Conservation (phyloP, 2,113 vertebrate genomes). For the Varanus komodoensis region DNA sequence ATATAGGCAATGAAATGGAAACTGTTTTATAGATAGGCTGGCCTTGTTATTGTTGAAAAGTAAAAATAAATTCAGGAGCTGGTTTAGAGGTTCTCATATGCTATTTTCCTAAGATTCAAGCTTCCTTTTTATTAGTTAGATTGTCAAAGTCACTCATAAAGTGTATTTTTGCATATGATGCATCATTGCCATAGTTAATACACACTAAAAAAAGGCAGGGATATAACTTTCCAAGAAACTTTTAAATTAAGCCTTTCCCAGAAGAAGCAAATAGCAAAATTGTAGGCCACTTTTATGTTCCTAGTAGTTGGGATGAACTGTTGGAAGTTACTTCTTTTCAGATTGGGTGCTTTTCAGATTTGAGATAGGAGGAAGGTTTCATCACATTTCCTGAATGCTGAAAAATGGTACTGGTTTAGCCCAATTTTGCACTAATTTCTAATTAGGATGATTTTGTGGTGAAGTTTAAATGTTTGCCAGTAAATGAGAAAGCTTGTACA, state of each 20-base stretch:
- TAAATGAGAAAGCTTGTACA: slow-evolving; percentile 17
- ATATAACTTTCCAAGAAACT: neutral
- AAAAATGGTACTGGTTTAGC: neutral
- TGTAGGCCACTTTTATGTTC: neutral
- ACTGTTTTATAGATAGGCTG: neutral
- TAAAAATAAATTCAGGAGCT: neutral
- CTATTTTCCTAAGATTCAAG: neutral
- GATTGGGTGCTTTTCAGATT: neutral
- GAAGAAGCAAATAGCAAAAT: neutral
- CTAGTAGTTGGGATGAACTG: neutral
- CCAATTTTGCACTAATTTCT: neutral
- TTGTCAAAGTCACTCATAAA: neutral
- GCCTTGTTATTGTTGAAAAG: neutral
- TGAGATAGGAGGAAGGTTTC: neutral
- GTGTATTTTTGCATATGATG: neutral
- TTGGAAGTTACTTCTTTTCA: neutral
- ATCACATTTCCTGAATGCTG: slow-evolving; percentile 21
- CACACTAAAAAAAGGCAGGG: neutral
- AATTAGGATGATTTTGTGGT: slow-evolving; percentile 17
- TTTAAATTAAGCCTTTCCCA: neutral
- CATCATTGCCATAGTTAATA: neutral
- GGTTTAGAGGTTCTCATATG: neutral
- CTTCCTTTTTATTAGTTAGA: neutral
- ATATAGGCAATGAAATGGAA: neutral
- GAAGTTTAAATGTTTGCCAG: slow-evolving; percentile 20